Percentiles rank a stretch among this genome's conserved stretches.
Evolutionary conservation across 2,113 vertebrate species (phyloP).

Genomic region (Neomonachus schauinslandi): DNA sequence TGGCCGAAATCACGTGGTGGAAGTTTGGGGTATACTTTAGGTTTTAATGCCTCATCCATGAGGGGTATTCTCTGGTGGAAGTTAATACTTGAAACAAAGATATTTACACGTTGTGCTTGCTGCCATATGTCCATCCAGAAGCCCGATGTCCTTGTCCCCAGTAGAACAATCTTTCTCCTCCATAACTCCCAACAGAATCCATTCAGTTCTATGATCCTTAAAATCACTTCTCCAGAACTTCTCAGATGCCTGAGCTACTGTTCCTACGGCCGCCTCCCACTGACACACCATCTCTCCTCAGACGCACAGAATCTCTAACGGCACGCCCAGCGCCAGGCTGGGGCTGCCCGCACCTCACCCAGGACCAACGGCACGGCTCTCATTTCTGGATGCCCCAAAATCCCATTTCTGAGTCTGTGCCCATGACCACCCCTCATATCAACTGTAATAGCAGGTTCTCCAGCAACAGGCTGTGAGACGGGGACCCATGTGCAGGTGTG

Average conservation of each 20-base stretch:
- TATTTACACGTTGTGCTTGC: too few relatives aligned
- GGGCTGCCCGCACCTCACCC: neutral
- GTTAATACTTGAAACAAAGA: neutral
- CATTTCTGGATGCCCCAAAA: neutral
- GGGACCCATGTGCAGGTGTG: neutral
- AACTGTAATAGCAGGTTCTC: too few relatives aligned
- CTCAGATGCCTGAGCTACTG: neutral
- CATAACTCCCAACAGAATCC: neutral
- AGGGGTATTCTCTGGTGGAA: neutral
- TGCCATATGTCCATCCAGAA: rapidly evolving
- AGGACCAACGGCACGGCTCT: rapidly evolving
- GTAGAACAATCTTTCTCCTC: neutral
- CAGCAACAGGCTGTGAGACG: neutral
- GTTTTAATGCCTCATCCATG: neutral
- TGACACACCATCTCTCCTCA: neutral
- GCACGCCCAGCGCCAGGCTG: rapidly evolving
- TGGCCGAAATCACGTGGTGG: neutral
- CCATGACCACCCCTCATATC: rapidly evolving
- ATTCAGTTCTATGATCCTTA: neutral
- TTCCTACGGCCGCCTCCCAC: rapidly evolving
- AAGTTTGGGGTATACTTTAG: neutral
- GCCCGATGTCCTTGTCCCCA: neutral
- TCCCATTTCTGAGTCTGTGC: too few relatives aligned
- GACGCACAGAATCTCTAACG: too few relatives aligned
- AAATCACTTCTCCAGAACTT: neutral